Evolutionary conservation across 2,113 vertebrate species (phyloP).

Genomic region (Mus spicilegus): DNA sequence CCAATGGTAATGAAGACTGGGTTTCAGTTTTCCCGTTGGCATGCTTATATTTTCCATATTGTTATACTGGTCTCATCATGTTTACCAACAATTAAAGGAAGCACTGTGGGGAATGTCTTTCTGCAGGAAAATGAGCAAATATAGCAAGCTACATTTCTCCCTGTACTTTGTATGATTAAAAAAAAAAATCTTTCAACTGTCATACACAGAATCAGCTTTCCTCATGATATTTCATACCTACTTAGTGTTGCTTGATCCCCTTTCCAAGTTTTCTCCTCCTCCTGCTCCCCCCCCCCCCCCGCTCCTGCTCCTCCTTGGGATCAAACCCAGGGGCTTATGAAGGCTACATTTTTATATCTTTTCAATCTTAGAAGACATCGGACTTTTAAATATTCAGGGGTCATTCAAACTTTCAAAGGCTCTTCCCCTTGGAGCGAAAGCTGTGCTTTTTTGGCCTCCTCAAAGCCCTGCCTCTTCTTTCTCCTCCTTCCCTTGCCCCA

Average conservation of each 20-base stretch:
- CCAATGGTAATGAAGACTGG: neutral
- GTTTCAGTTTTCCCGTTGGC: neutral
- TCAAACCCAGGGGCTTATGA: neutral
- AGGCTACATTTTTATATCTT: neutral
- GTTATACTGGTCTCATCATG: neutral
- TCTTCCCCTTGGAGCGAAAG: neutral
- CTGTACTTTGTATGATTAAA: neutral
- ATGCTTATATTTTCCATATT: neutral
- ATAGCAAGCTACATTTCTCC: neutral
- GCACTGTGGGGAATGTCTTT: neutral
- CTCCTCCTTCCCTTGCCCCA: neutral
- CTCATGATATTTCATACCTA: neutral
- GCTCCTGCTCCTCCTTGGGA: too few species aligned
- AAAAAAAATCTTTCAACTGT: neutral
- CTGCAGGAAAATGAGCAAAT: neutral
- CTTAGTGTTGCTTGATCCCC: neutral
- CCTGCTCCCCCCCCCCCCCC: too few species aligned
- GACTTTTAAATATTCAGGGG: neutral
- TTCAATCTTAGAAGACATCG: neutral
- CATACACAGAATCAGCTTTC: neutral
- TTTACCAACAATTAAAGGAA: neutral
- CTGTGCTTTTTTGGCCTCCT: neutral
- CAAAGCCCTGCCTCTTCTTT: accelerated
- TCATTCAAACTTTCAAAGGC: neutral
- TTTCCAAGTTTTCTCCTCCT: too few species aligned